Base-by-base conservation (phyloP, 92 coral and sea anemone genomes). In the Metridium senile region DNA sequence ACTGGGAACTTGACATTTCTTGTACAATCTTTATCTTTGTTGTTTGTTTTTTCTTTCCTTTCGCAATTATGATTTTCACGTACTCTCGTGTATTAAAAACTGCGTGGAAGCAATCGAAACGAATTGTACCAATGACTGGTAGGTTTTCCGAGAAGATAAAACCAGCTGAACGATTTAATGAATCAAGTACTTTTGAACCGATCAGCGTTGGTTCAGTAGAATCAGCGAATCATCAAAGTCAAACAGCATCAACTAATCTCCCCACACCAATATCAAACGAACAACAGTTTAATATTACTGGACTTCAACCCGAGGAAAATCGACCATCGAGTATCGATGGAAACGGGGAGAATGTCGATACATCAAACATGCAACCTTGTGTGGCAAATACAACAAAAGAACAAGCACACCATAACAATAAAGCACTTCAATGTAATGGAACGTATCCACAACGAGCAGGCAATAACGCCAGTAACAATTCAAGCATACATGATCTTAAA, bases 41-140 rank as follows among this genome's bases (percentile, higher is more conserved):
- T 23, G 93, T 91, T 28, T 91, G 97, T 25, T 91, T 91, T 71
- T 89, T 91, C 58, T 33, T 85, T 20, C 97, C 97, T 21, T 88
- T 91, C 17, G 90, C 79, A 2, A 73, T 89, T 9, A 87, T 91
- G 82, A 46, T 83, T 76, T 80, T 82, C 23, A 82, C 93, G 13
- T 91, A 91, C 39, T 86, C 83, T 31, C 59, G 81, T 21, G 81
- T 91, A 0, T 78, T 89, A 35, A 89, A 68, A 26, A 86, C 97
- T 1, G 97, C 97, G 27, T 74, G 82, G 70, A 54, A n/a, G 51
- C 93, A 89, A 35, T 82, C 97, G 29, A 85, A 72, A 58, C 45
- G 87, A 69, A 72, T 89, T 30, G 88, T 80, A 1, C 97, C 97
- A 9, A 74, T 81, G 7, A 86, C 97, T 0, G 97, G 97, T 2